These are phyloP conservation scores for Metaphire vulgaris DNA, from an alignment of 1,140 invertebrate species.

Conservation along the genomic window DNA sequence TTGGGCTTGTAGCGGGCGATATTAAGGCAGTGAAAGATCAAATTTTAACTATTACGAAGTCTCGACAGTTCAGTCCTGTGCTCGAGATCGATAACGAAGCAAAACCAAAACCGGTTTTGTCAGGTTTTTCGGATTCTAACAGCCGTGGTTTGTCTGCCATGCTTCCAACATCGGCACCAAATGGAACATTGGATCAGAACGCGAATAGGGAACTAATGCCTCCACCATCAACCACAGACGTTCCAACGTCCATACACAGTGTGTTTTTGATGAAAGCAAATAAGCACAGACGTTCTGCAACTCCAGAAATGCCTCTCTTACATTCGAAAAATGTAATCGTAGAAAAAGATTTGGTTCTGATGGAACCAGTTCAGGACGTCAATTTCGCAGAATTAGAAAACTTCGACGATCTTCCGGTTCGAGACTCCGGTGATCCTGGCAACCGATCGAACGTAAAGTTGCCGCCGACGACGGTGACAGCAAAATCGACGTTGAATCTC, in stretches of 20 bases:
- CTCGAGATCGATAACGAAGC: not conserved
- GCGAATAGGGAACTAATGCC: not conserved
- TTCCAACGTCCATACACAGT: not conserved
- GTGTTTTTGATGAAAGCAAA: not conserved
- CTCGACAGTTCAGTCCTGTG: not conserved
- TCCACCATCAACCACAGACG: not conserved
- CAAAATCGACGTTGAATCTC: not conserved
- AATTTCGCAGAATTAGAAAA: not conserved
- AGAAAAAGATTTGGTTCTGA: not conserved
- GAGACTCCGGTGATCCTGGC: not conserved
- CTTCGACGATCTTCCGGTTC: not conserved
- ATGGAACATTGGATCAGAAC: too few species aligned
- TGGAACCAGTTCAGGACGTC: not conserved
- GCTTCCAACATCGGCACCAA: too few species aligned
- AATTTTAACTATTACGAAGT: not conserved
- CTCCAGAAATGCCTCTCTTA: not conserved
- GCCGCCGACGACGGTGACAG: not conserved
- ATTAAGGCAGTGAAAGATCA: not conserved
- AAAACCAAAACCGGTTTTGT: not conserved
- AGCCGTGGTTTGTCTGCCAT: too few species aligned
- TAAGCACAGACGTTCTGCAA: not conserved
- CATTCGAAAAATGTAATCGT: not conserved
- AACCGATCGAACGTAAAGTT: not conserved
- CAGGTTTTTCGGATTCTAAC: too few species aligned
- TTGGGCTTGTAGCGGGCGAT: not conserved